phyloP scores from a whole-genome alignment of 1,140 invertebrate genomes.

The Heliconius eleuchia region DNA sequence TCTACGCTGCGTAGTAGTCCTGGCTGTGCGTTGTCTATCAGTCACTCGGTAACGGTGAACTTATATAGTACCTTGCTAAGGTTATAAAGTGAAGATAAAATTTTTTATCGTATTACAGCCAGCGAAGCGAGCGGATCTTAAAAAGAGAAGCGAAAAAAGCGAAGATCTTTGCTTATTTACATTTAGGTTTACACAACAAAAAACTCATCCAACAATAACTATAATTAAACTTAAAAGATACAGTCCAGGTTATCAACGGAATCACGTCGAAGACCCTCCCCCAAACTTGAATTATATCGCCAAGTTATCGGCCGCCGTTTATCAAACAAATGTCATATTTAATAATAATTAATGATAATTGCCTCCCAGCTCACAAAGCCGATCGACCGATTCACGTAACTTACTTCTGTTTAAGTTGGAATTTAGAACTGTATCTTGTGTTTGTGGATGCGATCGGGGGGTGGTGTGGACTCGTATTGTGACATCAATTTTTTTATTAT shows the following conservation, averaged over 20 bases:
- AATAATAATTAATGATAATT: constrained; percentile 81
- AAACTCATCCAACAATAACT: neutral
- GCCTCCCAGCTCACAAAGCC: constrained; percentile 76
- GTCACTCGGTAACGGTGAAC: too few relatives aligned
- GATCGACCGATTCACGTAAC: constrained; percentile 75
- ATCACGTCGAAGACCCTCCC: constrained; percentile 30
- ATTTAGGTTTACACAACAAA: neutral
- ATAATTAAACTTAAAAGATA: constrained; percentile 11
- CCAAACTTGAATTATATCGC: constrained; percentile 72
- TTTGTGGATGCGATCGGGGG: constrained; percentile 46
- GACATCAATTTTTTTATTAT: neutral
- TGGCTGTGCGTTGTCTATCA: too few relatives aligned
- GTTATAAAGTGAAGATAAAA: too few relatives aligned
- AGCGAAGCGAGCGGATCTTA: neutral
- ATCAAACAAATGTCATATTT: constrained; percentile 74
- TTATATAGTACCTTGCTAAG: too few relatives aligned
- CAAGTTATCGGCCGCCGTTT: constrained; percentile 77
- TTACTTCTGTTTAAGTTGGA: constrained; percentile 79
- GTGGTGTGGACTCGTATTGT: constrained; percentile 45
- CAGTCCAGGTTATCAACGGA: constrained; percentile 12
- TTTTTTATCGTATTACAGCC: neutral
- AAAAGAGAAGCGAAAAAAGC: neutral
- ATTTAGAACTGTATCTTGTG: constrained; percentile 80
- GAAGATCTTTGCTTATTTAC: neutral
- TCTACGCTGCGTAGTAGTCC: too few relatives aligned